Conservation (phyloP, 2,888 invertebrate species). For the Hedya salicella region DNA sequence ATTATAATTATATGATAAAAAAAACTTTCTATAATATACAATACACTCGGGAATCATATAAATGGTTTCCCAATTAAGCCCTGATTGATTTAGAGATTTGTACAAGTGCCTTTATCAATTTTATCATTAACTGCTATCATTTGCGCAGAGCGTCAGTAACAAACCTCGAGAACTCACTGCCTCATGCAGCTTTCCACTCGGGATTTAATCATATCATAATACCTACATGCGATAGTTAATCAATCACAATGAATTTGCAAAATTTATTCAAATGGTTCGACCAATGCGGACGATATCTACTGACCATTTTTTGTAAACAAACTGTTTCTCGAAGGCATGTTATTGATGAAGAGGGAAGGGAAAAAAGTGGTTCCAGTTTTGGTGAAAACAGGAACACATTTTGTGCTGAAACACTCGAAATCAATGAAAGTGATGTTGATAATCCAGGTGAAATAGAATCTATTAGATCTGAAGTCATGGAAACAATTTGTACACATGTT, state of each 20-base stretch:
- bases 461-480: neutral
- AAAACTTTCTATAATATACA: too few relatives aligned
- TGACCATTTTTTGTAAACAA: neutral
- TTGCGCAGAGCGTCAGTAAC: neutral
- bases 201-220: neutral
- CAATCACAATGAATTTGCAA: slow-evolving; percentile 5
- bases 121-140: slow-evolving; percentile 27
- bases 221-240: too few relatives aligned
- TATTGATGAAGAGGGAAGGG: too few relatives aligned
- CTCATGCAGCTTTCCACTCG: neutral
- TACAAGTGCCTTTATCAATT: slow-evolving; percentile 24
- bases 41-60: neutral
- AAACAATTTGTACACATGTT: too few relatives aligned
- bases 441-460: neutral
- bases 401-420: neutral
- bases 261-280: neutral
- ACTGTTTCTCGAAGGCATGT: too few relatives aligned
- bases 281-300: too few relatives aligned
- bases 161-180: neutral
- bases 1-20: too few relatives aligned
- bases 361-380: too few relatives aligned
- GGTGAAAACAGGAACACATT: too few relatives aligned
- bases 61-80: slow-evolving; percentile 5
- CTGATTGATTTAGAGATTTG: too few relatives aligned
- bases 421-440: neutral